phyloP scores from a whole-genome alignment of 2,113 vertebrate species.

The Gavialis gangeticus region DNA sequence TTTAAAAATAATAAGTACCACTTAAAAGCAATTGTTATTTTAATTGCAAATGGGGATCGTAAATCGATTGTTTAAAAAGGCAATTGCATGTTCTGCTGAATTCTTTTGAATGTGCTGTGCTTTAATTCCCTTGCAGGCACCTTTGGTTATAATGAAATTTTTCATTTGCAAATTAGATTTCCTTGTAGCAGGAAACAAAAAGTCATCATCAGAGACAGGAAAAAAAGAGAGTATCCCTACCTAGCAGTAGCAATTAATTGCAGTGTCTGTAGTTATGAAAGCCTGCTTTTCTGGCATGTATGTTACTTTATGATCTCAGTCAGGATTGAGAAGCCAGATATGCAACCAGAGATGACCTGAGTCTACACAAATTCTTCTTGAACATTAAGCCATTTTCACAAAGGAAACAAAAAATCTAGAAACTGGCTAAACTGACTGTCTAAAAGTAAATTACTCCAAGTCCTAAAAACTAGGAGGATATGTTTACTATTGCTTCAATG shows the following conservation, averaged over 20 bases:
- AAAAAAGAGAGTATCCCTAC: slow-evolving; percentile 70
- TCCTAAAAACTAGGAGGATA: not conserved
- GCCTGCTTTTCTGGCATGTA: not conserved
- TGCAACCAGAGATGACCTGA: not conserved
- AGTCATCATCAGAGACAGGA: slow-evolving; percentile 65
- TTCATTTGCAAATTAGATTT: slow-evolving; percentile 82
- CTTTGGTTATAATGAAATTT: slow-evolving; percentile 70
- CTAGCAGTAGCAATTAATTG: slow-evolving; percentile 72
- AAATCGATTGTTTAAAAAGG: slow-evolving; percentile 72
- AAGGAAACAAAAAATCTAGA: not conserved
- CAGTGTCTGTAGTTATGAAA: slow-evolving; percentile 61
- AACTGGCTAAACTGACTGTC: not conserved
- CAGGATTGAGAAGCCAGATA: not conserved
- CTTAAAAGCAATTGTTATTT: slow-evolving; percentile 77
- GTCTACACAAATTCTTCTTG: not conserved
- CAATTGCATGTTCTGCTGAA: slow-evolving; percentile 39
- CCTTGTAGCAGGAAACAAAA: slow-evolving; percentile 76
- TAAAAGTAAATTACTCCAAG: not conserved
- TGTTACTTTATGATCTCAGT: not conserved
- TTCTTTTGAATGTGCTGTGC: slow-evolving; percentile 54
- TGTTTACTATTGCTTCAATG: not conserved
- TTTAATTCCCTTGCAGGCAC: slow-evolving; percentile 75
- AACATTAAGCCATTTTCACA: not conserved
- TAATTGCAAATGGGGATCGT: slow-evolving; percentile 71
- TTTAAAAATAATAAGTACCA: slow-evolving; percentile 74